Conservation (phyloP, 2,113 vertebrate genomes). For the Balaeniceps rex region DNA sequence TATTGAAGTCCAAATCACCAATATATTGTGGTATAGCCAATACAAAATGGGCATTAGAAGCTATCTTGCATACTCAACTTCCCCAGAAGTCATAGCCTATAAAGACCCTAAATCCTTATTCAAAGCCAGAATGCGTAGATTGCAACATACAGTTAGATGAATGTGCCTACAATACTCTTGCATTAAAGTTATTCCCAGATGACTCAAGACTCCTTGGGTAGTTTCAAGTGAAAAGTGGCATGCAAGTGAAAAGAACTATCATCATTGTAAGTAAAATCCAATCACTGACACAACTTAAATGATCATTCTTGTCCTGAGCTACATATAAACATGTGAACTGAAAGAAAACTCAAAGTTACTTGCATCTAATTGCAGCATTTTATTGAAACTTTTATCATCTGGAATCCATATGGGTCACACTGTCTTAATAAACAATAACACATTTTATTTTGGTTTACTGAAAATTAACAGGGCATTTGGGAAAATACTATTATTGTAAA, state of each 20-base stretch:
- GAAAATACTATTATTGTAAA: constrained; percentile 73
- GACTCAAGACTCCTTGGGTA: neutral
- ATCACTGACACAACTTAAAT: constrained; percentile 59
- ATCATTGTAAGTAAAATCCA: constrained; percentile 34
- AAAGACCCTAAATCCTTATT: neutral
- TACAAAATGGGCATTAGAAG: neutral
- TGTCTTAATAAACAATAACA: constrained; percentile 79
- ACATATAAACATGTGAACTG: constrained; percentile 47
- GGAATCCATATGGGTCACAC: constrained; percentile 72
- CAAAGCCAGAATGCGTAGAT: neutral
- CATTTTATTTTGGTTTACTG: constrained; percentile 80
- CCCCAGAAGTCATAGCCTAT: neutral
- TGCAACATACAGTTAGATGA: neutral
- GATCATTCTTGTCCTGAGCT: constrained; percentile 45
- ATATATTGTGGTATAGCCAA: neutral
- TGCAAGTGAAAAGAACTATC: neutral
- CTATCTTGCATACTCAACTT: neutral
- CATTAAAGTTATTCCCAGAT: neutral
- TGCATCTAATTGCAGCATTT: constrained; percentile 52
- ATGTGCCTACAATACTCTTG: neutral
- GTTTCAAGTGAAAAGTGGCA: neutral
- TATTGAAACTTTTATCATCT: constrained; percentile 75
- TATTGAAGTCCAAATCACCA: neutral
- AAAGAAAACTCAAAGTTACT: constrained; percentile 63
- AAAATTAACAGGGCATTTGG: constrained; percentile 80